phyloP scores from a whole-genome alignment of 2,797 vertebrate species.

The Hippoglossus hippoglossus region DNA sequence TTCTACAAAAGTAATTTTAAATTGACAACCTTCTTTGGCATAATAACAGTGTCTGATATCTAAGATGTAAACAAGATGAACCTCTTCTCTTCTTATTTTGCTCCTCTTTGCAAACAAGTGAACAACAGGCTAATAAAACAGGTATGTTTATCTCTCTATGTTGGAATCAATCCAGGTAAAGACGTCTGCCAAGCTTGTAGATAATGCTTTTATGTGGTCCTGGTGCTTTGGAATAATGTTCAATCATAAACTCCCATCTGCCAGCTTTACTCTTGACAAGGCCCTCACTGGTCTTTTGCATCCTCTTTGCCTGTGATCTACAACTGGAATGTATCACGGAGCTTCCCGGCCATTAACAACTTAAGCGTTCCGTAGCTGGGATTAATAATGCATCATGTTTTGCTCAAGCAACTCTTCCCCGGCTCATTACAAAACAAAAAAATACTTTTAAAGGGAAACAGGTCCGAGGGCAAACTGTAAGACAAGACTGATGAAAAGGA shows the following conservation, averaged over 20 bases:
- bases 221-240: slow-evolving; percentile 66
- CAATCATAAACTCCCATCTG: slow-evolving; percentile 72
- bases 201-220: slow-evolving; percentile 55
- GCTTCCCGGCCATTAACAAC: slow-evolving; percentile 49
- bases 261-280: slow-evolving; percentile 56
- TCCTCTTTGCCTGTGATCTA: slow-evolving; percentile 63
- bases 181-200: slow-evolving; percentile 54
- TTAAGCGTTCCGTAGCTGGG: slow-evolving; percentile 38
- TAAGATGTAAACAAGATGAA: slow-evolving; percentile 15
- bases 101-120: slow-evolving; percentile 22
- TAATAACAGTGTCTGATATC: slow-evolving; percentile 7
- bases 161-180: slow-evolving; percentile 53
- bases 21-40: neutral
- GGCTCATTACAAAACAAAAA: slow-evolving; percentile 44
- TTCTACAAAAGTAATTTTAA: too few species aligned
- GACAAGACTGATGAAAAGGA: slow-evolving; percentile 41
- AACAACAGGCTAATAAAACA: slow-evolving; percentile 18
- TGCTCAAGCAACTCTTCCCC: slow-evolving; percentile 54
- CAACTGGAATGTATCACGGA: slow-evolving; percentile 43
- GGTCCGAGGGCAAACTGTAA: slow-evolving; percentile 40
- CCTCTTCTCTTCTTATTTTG: neutral
- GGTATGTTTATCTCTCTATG: slow-evolving; percentile 16
- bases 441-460: slow-evolving; percentile 40
- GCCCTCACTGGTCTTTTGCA: slow-evolving; percentile 39
- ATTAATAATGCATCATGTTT: slow-evolving; percentile 68